Evolutionary conservation across 2,888 invertebrate species (phyloP).

Genomic region (Acleris emargana): DNA sequence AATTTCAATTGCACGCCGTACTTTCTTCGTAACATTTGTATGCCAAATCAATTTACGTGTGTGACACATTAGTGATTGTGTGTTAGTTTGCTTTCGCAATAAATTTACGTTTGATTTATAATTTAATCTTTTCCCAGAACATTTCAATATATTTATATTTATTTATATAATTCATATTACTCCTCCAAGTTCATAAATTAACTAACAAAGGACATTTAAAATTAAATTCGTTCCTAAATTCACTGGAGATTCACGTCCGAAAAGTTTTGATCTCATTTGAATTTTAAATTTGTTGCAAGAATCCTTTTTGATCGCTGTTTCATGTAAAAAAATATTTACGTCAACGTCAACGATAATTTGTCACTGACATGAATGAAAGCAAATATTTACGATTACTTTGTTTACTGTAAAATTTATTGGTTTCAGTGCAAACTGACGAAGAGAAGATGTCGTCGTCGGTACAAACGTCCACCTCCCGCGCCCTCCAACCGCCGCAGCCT

Average conservation of each 20-base stretch:
- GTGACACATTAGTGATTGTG: too few species aligned
- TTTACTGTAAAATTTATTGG: slow-evolving; percentile 31
- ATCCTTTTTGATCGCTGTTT: slow-evolving; percentile 1
- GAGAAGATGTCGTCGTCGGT: slow-evolving; percentile 50
- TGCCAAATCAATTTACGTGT: too few species aligned
- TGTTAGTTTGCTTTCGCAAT: too few species aligned
- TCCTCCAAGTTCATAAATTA: too few species aligned
- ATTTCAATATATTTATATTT: too few species aligned
- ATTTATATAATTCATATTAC: too few species aligned
- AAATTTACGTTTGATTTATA: too few species aligned
- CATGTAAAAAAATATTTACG: slow-evolving; percentile 5
- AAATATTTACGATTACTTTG: slow-evolving; percentile 3
- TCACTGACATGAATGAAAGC: slow-evolving; percentile 9
- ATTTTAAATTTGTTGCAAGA: neutral
- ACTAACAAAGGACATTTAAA: too few species aligned
- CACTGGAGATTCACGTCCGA: neutral
- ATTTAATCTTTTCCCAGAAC: too few species aligned
- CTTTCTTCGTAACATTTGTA: too few species aligned
- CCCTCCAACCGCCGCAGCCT: slow-evolving; percentile 50
- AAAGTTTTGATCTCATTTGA: slow-evolving; percentile 5
- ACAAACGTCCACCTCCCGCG: neutral
- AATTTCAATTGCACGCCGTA: too few species aligned
- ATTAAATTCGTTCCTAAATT: neutral
- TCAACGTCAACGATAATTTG: slow-evolving; percentile 8
- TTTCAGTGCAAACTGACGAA: slow-evolving; percentile 53